Percentiles rank a stretch among this genome's conserved stretches.
These are phyloP conservation scores for Thalassarche chlororhynchos DNA, from an alignment of 2,113 vertebrate species.

Conservation along the genomic window DNA sequence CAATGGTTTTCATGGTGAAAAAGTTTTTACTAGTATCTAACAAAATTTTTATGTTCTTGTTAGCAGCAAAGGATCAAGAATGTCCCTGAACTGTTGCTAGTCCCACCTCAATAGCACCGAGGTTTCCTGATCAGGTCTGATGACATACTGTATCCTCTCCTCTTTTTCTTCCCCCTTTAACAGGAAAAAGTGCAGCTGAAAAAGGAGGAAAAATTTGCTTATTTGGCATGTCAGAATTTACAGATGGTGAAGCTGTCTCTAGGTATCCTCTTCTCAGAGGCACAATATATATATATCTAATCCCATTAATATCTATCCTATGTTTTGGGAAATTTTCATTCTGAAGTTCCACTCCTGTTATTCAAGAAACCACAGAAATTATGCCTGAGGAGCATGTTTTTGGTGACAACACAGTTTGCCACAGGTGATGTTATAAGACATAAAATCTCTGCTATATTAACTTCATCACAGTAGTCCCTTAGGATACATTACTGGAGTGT, in stretches of 20 bases:
- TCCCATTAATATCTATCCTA: not conserved
- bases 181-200: not conserved
- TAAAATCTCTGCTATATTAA: slow-evolving; percentile 12
- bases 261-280: not conserved
- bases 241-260: not conserved
- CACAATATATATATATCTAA: accelerated
- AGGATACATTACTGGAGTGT: not conserved
- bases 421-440: not conserved
- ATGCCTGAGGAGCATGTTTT: not conserved
- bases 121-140: not conserved
- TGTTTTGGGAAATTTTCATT: not conserved
- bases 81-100: not conserved
- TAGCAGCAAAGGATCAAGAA: not conserved
- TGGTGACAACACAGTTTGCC: not conserved
- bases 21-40: not conserved
- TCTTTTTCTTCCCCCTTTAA: not conserved
- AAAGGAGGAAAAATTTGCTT: not conserved
- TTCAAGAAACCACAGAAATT: not conserved
- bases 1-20: not conserved
- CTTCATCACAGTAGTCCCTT: not conserved
- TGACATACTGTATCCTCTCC: not conserved
- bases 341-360: not conserved
- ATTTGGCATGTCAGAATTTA: not conserved
- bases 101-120: not conserved
- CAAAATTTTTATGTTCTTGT: not conserved